Base-by-base conservation (phyloP, 2,797 vertebrate species). In the Takifugu ocellatus region DNA sequence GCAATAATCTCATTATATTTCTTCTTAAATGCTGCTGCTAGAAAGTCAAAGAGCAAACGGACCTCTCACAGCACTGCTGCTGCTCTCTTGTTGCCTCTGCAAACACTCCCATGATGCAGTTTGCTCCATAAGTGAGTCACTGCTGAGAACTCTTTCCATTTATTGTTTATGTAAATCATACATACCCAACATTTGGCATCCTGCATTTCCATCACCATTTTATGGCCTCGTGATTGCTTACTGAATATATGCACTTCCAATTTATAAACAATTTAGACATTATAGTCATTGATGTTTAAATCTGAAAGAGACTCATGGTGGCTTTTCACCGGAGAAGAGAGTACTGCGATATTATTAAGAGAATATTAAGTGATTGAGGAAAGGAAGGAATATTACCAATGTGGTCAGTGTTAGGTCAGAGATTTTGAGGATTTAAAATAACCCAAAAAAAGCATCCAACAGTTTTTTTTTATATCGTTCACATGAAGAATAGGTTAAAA, bases 91-190 rank as follows among this genome's bases (percentile, higher is more conserved):
- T 24, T 68, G 73, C 70, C 61, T 64, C 66, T 29, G 21, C 54
- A 74, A 52, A 54, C 46, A 69, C 68, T 76, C 74, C 68, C 75
- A 77, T 72, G 58, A 69, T 76, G 59, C 68, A 63, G 52, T 78
- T 58, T 66, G 75, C 68, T 88, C 62, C 68, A 75, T 14, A 52
- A 66, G 69, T 89, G 87, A 89, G 60, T 90, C 84, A 86, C 67
- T 84, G 65, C 17, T 48, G 77, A 68, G 44, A 74, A 54, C 57
- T 81, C 75, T 88, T 89, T 87, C 84, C 85, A 83, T 81, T 81
- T 75, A 79, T 81, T 77, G 77, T 88, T 89, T 79, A 87, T 89
- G 81, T 82, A 90, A 90, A 86, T 89, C 84, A 75, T 73, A 78
- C 79, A 78, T 66, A 70, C 65, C 54, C 56, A 78, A 84, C 29